These are phyloP conservation scores for Lutraria rhynchaena DNA, from an alignment of 1,140 invertebrate species.

Conservation along the genomic window DNA sequence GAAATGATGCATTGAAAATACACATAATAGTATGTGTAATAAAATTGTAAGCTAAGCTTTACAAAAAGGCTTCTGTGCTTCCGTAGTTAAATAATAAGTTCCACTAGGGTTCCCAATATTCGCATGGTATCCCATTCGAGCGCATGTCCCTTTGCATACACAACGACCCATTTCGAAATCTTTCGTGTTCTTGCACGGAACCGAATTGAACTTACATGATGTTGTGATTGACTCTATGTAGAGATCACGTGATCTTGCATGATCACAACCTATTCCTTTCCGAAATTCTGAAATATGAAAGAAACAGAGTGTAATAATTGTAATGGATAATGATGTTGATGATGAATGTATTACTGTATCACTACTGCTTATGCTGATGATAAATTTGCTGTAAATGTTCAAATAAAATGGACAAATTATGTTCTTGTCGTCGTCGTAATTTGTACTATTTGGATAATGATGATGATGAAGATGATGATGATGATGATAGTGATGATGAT, in stretches of 20 bases:
- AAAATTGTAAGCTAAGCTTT: not conserved
- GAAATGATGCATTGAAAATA: too few species aligned
- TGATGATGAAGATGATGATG: too few species aligned
- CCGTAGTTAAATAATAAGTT: constrained; percentile 23
- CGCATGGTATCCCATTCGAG: constrained; percentile 29
- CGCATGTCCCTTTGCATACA: constrained; percentile 16
- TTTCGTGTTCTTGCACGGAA: constrained; percentile 10
- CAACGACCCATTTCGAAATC: constrained; percentile 15
- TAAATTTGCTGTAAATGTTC: too few species aligned
- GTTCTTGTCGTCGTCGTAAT: too few species aligned
- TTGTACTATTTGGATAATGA: too few species aligned
- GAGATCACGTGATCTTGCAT: constrained; percentile 24
- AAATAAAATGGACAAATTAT: too few species aligned
- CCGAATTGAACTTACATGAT: constrained; percentile 9
- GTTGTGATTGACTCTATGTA: constrained; percentile 36
- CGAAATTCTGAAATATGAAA: constrained; percentile 8
- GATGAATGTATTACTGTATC: too few species aligned
- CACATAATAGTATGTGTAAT: too few species aligned
- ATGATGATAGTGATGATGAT: too few species aligned
- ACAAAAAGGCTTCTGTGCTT: constrained; percentile 14
- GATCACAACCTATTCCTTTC: constrained; percentile 24
- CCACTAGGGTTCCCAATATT: not conserved
- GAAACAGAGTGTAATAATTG: too few species aligned
- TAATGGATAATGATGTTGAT: too few species aligned
- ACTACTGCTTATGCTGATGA: too few species aligned